Evolutionary conservation across 2,113 vertebrate species (phyloP), one percentile per base, ranked within the genome.

Genomic region (Andinoacara biseriatus): DNA sequence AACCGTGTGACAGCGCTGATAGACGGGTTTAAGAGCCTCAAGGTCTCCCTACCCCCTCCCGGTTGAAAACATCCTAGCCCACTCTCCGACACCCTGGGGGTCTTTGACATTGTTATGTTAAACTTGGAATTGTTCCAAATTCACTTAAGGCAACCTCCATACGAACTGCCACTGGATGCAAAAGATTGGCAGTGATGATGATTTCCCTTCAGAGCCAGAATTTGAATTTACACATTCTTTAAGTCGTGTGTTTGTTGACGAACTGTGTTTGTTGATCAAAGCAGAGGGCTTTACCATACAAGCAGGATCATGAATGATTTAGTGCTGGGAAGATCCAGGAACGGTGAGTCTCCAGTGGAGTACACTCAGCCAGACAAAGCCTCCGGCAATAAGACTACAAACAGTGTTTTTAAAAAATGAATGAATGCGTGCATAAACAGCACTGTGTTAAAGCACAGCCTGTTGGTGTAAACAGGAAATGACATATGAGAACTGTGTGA

Each of bases 261-360:
- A 57, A 29, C 40, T 58, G 24, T 58, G 18, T 78, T 22, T 62
- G 67, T 2, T 56, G 38, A 76, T 81, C 58, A 74, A 59, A 69
- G 67, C 59, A 7, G 88, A 81, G 77, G 15, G 88, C 80, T 59
- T 87, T 83, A 56, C 26, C 54, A 74, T 84, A 56, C 56, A 69
- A 17, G 40, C 57, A 17, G 80, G 17, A 29, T 78, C 90, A 89
- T 90, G 84, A 91, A 89, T 90, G 52, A 93, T 91, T 88, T 74
- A 90, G 62, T 33, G 76, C 40, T 46, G 13, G 17, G 76, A 75
- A 81, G 72, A 83, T 88, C 74, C 78, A 82, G 81, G 85, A 81
- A 82, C 74, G 46, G 31, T n/a, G 8, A 75, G 62, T 65, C 81
- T 60, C 65, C 63, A 52, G 7, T 17, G 58, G 35, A 74, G 22